Percentiles rank a stretch among this genome's conserved stretches.
Evolutionary conservation across 2,888 invertebrate genomes (phyloP).

Genomic region (Pimpla rufipes): DNA sequence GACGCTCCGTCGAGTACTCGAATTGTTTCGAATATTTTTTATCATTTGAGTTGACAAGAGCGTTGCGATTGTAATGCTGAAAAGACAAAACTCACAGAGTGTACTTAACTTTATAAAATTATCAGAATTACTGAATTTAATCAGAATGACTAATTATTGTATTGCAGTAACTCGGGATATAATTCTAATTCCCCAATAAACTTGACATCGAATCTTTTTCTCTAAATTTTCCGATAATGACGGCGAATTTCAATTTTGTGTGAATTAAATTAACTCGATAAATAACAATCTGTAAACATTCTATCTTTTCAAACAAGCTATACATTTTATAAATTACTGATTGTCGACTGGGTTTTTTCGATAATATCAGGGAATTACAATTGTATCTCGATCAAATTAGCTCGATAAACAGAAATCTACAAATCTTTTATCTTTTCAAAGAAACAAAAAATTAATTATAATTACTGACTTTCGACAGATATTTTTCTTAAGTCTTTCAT

Average conservation of each 20-base stretch:
- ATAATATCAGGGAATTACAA: too few relatives aligned
- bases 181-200: too few relatives aligned
- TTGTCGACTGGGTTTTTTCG: too few relatives aligned
- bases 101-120: constrained; percentile 10
- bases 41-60: constrained; percentile 13
- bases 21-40: neutral
- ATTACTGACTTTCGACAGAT: too few relatives aligned
- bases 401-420: neutral
- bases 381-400: too few relatives aligned
- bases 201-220: too few relatives aligned
- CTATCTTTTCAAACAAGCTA: too few relatives aligned
- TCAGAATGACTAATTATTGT: neutral
- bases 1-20: neutral
- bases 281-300: constrained; percentile 24
- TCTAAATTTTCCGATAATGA: too few relatives aligned
- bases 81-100: constrained; percentile 45
- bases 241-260: constrained; percentile 11
- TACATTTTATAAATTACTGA: too few relatives aligned
- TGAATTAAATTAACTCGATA: neutral
- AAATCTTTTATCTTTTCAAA: neutral
- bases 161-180: constrained; percentile 1
- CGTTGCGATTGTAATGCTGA: constrained; percentile 48
- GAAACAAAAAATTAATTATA: too few relatives aligned
- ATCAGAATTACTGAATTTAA: constrained; percentile 15
- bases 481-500: too few relatives aligned